phyloP scores from a whole-genome alignment of 2,113 vertebrate genomes.

The Calyptommatus sinebrachiatus region DNA sequence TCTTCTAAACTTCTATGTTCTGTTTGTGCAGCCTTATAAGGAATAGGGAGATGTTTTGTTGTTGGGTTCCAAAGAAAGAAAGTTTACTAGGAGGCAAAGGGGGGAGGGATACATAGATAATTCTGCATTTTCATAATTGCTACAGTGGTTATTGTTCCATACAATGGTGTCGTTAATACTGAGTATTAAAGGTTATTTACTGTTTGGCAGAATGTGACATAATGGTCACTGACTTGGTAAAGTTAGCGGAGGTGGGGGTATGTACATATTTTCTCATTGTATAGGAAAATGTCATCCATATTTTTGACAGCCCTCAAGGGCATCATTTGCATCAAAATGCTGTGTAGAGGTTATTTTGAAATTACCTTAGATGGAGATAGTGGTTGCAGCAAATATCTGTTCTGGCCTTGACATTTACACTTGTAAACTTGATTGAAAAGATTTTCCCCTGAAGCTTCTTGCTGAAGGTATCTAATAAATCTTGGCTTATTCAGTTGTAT shows the following conservation, averaged over 20 bases:
- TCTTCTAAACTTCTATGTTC: too few species aligned
- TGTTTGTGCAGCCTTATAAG: too few species aligned
- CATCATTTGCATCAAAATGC: slow-evolving; percentile 39
- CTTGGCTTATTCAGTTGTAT: slow-evolving; percentile 35
- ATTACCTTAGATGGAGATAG: slow-evolving; percentile 28
- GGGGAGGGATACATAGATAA: not conserved
- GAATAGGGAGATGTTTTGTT: not conserved
- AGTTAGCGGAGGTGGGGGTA: not conserved
- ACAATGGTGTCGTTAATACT: not conserved
- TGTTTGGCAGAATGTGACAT: not conserved
- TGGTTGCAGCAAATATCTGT: slow-evolving; percentile 25
- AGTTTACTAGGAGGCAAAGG: not conserved
- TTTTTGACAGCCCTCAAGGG: slow-evolving; percentile 28
- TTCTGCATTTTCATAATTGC: not conserved
- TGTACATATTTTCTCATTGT: not conserved
- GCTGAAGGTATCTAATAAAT: slow-evolving; percentile 53
- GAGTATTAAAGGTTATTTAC: slow-evolving; percentile 7
- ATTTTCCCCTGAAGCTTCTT: slow-evolving; percentile 38
- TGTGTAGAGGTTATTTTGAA: slow-evolving; percentile 32
- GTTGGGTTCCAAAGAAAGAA: not conserved
- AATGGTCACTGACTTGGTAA: slow-evolving; percentile 24
- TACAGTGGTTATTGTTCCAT: not conserved
- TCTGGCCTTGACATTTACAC: slow-evolving; percentile 48
- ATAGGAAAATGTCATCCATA: slow-evolving; percentile 30
- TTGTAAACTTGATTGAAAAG: slow-evolving; percentile 35